Conservation (phyloP, 1,140 invertebrate genomes). For the Phymastichus coffea region DNA sequence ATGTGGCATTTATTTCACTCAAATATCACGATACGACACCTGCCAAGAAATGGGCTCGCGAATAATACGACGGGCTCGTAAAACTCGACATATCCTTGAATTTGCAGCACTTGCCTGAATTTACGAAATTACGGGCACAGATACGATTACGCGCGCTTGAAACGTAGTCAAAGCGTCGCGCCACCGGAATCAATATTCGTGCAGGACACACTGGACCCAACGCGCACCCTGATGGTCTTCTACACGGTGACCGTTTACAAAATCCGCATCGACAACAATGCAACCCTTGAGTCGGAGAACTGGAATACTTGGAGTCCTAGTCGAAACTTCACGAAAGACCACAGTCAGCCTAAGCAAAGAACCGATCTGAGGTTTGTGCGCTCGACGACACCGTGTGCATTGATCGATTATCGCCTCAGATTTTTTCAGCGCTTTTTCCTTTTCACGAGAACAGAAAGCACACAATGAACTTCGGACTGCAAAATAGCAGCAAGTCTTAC, state of each 20-base stretch:
- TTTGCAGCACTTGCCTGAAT: conserved; percentile 7
- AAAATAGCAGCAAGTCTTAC: conserved; percentile 41
- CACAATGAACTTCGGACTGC: conserved; percentile 41
- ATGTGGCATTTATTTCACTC: too few relatives aligned
- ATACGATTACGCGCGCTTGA: conserved; percentile 35
- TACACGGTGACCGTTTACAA: conserved; percentile 48
- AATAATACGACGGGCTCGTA: too few relatives aligned
- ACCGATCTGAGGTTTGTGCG: conserved; percentile 2
- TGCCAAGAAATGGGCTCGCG: too few relatives aligned
- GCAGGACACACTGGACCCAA: neutral
- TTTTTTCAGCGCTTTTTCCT: neutral
- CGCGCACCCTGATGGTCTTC: conserved; percentile 28
- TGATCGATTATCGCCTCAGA: too few relatives aligned
- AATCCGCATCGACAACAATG: conserved; percentile 45
- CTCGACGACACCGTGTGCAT: too few relatives aligned
- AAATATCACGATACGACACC: too few relatives aligned
- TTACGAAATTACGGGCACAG: neutral
- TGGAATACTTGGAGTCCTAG: conserved; percentile 48
- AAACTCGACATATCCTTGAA: too few relatives aligned
- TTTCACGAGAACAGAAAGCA: neutral
- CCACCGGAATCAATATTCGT: conserved; percentile 1
- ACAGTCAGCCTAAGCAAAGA: neutral
- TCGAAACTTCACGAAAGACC: neutral
- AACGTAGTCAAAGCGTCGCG: neutral
- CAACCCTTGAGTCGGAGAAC: conserved; percentile 42